Conservation (phyloP, 2,888 invertebrate species). For the Synanthedon andrenaeformis region DNA sequence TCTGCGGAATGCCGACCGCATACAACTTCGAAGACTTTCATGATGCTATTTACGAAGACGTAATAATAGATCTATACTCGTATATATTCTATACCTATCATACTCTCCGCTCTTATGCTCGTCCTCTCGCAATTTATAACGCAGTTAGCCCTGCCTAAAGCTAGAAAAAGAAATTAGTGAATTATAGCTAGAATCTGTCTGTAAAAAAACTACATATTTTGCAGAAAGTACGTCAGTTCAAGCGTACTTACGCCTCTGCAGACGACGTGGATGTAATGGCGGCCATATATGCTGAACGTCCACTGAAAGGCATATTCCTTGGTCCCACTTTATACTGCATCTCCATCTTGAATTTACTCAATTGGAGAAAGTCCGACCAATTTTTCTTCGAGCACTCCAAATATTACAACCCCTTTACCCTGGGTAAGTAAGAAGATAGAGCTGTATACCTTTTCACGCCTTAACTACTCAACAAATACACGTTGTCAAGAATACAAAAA, state of each 20-base stretch:
- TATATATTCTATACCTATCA: too few relatives aligned
- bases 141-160: too few relatives aligned
- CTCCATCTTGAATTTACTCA: slow-evolving; percentile 17
- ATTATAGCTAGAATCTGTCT: too few relatives aligned
- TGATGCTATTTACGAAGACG: slow-evolving; percentile 69
- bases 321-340: slow-evolving; percentile 24
- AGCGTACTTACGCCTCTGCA: slow-evolving; percentile 5
- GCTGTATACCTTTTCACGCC: too few relatives aligned
- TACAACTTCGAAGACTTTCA: slow-evolving; percentile 78
- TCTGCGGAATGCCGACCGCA: slow-evolving; percentile 79
- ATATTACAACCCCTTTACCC: slow-evolving; percentile 17
- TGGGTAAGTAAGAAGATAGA: not conserved
- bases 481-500: too few relatives aligned
- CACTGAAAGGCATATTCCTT: slow-evolving; percentile 14
- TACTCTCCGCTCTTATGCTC: too few relatives aligned
- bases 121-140: too few relatives aligned
- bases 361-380: slow-evolving; percentile 22
- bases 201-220: not conserved
- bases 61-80: slow-evolving; percentile 2
- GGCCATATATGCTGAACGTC: slow-evolving; percentile 22
- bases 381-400: slow-evolving; percentile 29
- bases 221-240: not conserved
- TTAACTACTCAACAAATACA: too few relatives aligned
- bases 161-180: too few relatives aligned
- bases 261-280: slow-evolving; percentile 26